A percentile compares a stretch with the other conserved stretches of the same genome.
Evolutionary conservation across 2,113 vertebrate genomes (phyloP).

Genomic region (Nesoenas mayeri): DNA sequence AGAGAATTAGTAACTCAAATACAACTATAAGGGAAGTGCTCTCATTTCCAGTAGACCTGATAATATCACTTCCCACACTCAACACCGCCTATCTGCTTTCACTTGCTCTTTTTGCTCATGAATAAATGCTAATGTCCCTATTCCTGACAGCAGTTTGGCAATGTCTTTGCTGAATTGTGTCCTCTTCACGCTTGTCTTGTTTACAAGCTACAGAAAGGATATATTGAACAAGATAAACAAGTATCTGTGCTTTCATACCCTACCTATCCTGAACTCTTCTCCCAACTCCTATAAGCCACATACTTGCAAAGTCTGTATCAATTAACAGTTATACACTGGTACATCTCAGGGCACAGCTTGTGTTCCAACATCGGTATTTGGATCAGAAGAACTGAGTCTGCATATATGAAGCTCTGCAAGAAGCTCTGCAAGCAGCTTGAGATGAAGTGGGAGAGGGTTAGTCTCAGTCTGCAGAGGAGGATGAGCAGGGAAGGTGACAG

Average conservation of each 20-base stretch:
- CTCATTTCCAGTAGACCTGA: not conserved
- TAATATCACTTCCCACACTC: not conserved
- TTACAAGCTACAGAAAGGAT: not conserved
- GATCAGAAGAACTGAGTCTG: not conserved
- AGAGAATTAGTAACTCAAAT: not conserved
- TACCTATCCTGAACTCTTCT: not conserved
- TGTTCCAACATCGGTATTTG: not conserved
- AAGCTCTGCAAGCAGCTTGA: not conserved
- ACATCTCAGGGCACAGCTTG: not conserved
- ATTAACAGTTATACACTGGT: not conserved
- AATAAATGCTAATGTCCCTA: not conserved
- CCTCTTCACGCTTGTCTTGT: not conserved
- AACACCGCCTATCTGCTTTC: not conserved
- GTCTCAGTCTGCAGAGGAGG: not conserved
- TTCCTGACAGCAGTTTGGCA: not conserved
- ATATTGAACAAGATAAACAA: not conserved
- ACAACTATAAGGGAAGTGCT: not conserved
- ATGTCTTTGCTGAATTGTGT: not conserved
- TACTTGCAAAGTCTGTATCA: not conserved
- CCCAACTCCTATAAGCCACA: not conserved
- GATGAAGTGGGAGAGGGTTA: not conserved
- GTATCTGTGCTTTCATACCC: not conserved
- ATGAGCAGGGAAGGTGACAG: not conserved
- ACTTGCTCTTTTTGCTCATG: not conserved
- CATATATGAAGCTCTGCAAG: not conserved